These are phyloP conservation scores for Kryptolebias marmoratus DNA, from an alignment of 2,113 vertebrate genomes.

Conservation along the genomic window DNA sequence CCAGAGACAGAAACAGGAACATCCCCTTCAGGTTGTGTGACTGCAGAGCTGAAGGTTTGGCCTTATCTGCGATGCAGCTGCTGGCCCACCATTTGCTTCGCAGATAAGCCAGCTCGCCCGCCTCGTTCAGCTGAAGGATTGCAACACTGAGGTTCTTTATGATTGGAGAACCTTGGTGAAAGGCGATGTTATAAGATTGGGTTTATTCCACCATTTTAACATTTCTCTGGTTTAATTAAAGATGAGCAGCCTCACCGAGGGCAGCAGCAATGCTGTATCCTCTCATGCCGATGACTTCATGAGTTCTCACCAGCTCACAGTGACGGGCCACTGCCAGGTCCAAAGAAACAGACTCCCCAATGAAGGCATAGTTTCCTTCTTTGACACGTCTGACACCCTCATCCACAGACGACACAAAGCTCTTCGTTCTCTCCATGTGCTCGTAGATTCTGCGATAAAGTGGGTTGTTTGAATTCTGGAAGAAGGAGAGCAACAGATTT, in stretches of 20 bases:
- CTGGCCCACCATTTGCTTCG: slow-evolving; percentile 89
- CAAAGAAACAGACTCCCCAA: slow-evolving; percentile 88
- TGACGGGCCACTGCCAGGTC: slow-evolving; percentile 85
- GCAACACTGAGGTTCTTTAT: slow-evolving; percentile 86
- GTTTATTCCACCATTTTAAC: neutral
- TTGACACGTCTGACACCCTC: slow-evolving; percentile 83
- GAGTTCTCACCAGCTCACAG: slow-evolving; percentile 84
- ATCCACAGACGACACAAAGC: slow-evolving; percentile 84
- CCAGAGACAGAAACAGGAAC: slow-evolving; percentile 85
- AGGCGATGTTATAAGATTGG: neutral
- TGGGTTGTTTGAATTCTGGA: slow-evolving; percentile 88
- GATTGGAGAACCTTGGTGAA: slow-evolving; percentile 80
- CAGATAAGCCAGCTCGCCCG: slow-evolving; percentile 84
- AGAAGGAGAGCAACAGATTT: slow-evolving; percentile 15
- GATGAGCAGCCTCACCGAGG: slow-evolving; percentile 73
- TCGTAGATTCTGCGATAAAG: slow-evolving; percentile 86
- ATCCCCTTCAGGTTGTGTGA: slow-evolving; percentile 83
- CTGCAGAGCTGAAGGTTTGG: slow-evolving; percentile 72
- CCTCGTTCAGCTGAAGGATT: slow-evolving; percentile 85
- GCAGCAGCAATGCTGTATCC: slow-evolving; percentile 86
- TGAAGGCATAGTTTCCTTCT: slow-evolving; percentile 87
- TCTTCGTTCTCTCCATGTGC: slow-evolving; percentile 86
- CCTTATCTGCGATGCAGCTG: slow-evolving; percentile 76
- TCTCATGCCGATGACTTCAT: slow-evolving; percentile 85
- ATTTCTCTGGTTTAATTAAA: neutral